Base-by-base conservation (phyloP, 2,797 vertebrate genomes). In the Microcaecilia unicolor region DNA sequence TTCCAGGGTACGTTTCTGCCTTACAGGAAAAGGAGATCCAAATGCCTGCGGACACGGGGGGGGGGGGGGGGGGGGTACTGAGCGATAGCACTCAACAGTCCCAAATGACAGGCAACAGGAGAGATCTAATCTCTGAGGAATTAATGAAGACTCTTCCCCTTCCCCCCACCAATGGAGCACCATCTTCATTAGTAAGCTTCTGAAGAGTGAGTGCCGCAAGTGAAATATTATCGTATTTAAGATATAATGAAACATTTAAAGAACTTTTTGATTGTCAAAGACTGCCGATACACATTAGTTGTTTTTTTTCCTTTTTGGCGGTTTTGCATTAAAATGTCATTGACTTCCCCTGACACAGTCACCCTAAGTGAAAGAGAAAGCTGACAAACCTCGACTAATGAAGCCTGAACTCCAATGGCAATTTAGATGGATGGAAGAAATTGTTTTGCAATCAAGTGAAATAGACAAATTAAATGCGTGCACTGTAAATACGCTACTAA, bases 241-340 rank as follows among this genome's bases (percentile, higher is more conserved):
- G n/a, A 55, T 32, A 31, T 25, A 59, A 61, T 16, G 46, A 59
- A 59, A 57, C 25, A 53, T 19, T 34, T 38, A 35, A 55, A n/a
- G n/a, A n/a, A 55, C 22, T 9, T 58, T 44, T 25, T 12, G 50
- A 57, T 17, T 52, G 37, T 6, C 14, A 17, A 45, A 33, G 61
- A 49, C n/a, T 38, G 51, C 41, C 38, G 41, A 44, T 2, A 51
- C 44, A 54, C 74, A 67, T 36, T 19, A 62, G 58, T 34, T 13
- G 23, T 44, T 38, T 54, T 59, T 38, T 54, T 59, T 42, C 18
- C 37, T 49, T 34, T 51, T 59, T 40, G 21, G 25, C 27, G 17
- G n/a, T 25, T 44, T 38, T 43, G 37, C 50, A 68, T 70, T 67
- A 66, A 64, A 80, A 75, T 55, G 41, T 56, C 57, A 67, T 61